Percentiles rank a stretch among this genome's conserved stretches.
Evolutionary conservation across 2,113 vertebrate species (phyloP).

Genomic region (Hippolais icterina): DNA sequence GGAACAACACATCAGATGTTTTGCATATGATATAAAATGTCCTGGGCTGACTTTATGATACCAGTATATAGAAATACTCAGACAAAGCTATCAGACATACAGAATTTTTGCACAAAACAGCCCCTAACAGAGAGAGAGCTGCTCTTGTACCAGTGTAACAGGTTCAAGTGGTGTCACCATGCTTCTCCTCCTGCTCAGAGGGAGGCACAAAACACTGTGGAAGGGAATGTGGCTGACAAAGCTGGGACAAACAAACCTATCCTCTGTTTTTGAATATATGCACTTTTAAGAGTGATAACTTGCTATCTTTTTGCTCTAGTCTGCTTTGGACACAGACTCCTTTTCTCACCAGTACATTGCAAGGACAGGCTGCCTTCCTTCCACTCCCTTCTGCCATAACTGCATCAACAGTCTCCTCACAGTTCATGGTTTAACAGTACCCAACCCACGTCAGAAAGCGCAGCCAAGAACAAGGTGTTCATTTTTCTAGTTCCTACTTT

Average conservation of each 20-base stretch:
- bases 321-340: background rate
- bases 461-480: background rate
- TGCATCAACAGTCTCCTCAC: background rate
- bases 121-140: background rate
- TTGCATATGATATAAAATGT: background rate
- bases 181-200: background rate
- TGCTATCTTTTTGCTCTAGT: background rate
- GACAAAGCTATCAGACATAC: background rate
- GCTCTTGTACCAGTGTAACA: background rate
- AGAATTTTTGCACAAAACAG: background rate
- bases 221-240: background rate
- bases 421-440: background rate
- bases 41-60: background rate
- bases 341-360: background rate
- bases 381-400: background rate
- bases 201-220: background rate
- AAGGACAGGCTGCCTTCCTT: background rate
- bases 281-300: background rate
- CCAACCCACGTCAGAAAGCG: background rate
- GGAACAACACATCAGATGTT: background rate
- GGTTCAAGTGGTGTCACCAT: fast-evolving
- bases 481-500: background rate
- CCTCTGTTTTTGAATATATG: background rate
- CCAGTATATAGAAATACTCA: background rate
- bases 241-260: background rate